These are phyloP conservation scores for Holothuria glaberrima DNA, from an alignment of 35 echinoderm and acorn worm species.

Conservation along the genomic window DNA sequence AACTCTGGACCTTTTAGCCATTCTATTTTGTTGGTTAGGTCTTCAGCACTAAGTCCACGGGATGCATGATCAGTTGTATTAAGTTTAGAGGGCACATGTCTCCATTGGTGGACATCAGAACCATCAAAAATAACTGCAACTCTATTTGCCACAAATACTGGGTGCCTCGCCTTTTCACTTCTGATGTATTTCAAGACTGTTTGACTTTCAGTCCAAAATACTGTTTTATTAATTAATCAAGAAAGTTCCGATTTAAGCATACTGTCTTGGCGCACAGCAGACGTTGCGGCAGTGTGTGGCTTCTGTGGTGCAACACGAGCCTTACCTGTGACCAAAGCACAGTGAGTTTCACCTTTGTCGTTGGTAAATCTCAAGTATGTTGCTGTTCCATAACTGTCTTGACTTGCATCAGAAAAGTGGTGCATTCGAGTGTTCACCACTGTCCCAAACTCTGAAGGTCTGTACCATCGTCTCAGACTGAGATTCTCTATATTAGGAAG, in stretches of 20 bases:
- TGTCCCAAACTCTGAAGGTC: constrained; percentile 57
- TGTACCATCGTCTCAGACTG: constrained; percentile 51
- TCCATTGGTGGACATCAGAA: too few species aligned
- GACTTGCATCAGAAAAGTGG: constrained; percentile 56
- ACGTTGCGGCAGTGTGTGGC: constrained; percentile 33
- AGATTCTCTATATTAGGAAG: constrained; percentile 59
- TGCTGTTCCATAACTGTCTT: constrained; percentile 47
- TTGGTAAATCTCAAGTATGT: constrained; percentile 58
- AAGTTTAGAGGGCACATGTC: too few species aligned
- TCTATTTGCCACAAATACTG: constrained; percentile 73
- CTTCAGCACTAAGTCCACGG: constrained; percentile 58
- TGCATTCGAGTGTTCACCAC: constrained; percentile 52
- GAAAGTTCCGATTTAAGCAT: constrained; percentile 54
- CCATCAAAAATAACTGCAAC: constrained; percentile 41
- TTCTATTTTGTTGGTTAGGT: constrained; percentile 13
- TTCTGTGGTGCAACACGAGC: constrained; percentile 72
- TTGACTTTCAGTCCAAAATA: constrained; percentile 77
- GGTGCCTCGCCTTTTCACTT: too few species aligned
- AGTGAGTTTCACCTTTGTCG: constrained; percentile 51
- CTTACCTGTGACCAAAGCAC: constrained; percentile 60
- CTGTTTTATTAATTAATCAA: constrained; percentile 28
- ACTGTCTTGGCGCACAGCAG: constrained; percentile 36
- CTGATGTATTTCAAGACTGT: constrained; percentile 62
- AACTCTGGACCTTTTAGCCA: constrained; percentile 66
- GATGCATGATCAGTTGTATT: constrained; percentile 56